Evolutionary conservation across 2,797 vertebrate genomes (phyloP), one percentile per base, ranked within the genome.

Genomic region (Glyptemys insculpta): DNA sequence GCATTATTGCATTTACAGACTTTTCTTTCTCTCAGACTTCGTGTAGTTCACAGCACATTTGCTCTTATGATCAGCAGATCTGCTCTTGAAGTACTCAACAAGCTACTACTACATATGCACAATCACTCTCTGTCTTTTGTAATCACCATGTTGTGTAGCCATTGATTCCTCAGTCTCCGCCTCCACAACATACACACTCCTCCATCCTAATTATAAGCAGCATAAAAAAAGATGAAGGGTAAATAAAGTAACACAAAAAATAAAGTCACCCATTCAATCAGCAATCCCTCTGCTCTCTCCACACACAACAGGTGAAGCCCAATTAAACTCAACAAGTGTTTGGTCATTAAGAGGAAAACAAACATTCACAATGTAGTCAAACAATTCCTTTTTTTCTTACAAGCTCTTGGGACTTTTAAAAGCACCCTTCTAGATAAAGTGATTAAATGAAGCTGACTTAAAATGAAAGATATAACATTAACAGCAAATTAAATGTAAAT

Each of bases 381-480:
- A 81, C 52, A 68, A 68, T 50, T 50, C 9, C n/a, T 41, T 41
- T 50, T 81, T 81, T 83, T 52, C 81, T 68, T 7, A 85, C 79
- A 83, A 95, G 81, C n/a, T 81, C 34, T 3, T 8, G 5, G 16
- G 90, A 93, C 74, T 94, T 91, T 56, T 14, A 83, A 90, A 89
- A 90, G 29, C 83, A 54, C n/a, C 14, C 16, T 83, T 79, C n/a
- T 31, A 81, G 82, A 57, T 68, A 80, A 76, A 37, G 56, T 37
- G 72, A 62, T 12, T 83, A 47, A 68, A 52, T 56, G 50, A 93
- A 87, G 49, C 16, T 8, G 54, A 85, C 81, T 85, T 41, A 82
- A 79, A 49, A 78, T 44, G 81, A 95, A 91, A 81, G 76, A 81
- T 37, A 49, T 3, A 74, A 41, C 72, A 4, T 41, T 49, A 41